A percentile compares a stretch with the other conserved stretches of the same genome.
These are phyloP conservation scores for Phylloscopus collybita DNA, from an alignment of 2,797 vertebrate genomes.

Conservation along the genomic window DNA sequence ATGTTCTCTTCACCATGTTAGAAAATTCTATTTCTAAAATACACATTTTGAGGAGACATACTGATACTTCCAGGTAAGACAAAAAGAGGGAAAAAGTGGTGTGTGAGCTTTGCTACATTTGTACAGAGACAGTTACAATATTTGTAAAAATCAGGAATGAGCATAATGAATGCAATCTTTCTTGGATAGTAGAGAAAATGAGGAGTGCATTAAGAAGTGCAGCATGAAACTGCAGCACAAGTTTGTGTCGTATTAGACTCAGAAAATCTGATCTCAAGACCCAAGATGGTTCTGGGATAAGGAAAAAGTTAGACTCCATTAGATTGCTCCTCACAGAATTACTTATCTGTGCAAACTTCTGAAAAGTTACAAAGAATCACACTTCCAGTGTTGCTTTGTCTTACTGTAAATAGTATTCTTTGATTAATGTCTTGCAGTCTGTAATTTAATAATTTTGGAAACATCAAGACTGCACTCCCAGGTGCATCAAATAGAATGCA, in stretches of 20 bases:
- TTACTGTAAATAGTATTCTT: not conserved
- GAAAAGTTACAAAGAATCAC: not conserved
- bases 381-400: not conserved
- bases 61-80: conserved; percentile 89
- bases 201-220: not conserved
- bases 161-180: not conserved
- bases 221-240: not conserved
- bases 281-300: not conserved
- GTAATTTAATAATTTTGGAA: not conserved
- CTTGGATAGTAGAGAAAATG: not conserved
- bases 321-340: not conserved
- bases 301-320: not conserved
- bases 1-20: conserved; percentile 91
- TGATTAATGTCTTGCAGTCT: not conserved
- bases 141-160: not conserved
- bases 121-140: not conserved
- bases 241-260: not conserved
- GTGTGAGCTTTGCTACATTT: not conserved
- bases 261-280: not conserved
- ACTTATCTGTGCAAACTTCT: not conserved
- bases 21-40: conserved; percentile 87
- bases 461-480: not conserved
- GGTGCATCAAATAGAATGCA: not conserved
- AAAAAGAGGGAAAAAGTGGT: not conserved
- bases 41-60: conserved; percentile 87